These are phyloP conservation scores for Plotosus lineatus DNA, from an alignment of 2,113 vertebrate species.

Conservation along the genomic window DNA sequence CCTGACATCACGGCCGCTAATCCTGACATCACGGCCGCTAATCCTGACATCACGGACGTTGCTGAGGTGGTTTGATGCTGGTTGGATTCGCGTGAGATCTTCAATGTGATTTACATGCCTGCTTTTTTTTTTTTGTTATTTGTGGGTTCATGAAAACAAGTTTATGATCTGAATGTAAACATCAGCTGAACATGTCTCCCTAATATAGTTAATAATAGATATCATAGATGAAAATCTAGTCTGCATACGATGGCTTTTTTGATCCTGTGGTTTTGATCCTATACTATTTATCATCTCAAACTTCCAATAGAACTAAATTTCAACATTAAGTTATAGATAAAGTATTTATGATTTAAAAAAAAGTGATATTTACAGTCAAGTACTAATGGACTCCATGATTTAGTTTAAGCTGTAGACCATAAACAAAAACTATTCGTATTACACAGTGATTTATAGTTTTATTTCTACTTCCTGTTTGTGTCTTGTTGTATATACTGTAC, in stretches of 20 bases:
- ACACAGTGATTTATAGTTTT: not conserved
- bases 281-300: not conserved
- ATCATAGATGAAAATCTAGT: not conserved
- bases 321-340: not conserved
- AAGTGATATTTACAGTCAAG: not conserved
- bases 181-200: not conserved
- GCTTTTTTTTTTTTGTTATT: not conserved
- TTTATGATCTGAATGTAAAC: not conserved
- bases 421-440: not conserved
- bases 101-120: not conserved
- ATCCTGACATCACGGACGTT: not conserved
- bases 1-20: conserved; percentile 56
- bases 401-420: not conserved
- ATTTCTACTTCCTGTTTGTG: not conserved
- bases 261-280: not conserved
- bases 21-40: conserved; percentile 54
- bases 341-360: not conserved
- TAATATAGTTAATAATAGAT: not conserved
- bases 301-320: not conserved
- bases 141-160: not conserved
- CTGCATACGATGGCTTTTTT: not conserved
- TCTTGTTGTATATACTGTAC: not conserved
- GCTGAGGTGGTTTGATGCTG: not conserved
- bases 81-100: not conserved
- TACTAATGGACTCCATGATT: not conserved